phyloP scores from a whole-genome alignment of 1,140 invertebrate genomes.

The Penaeus indicus region DNA sequence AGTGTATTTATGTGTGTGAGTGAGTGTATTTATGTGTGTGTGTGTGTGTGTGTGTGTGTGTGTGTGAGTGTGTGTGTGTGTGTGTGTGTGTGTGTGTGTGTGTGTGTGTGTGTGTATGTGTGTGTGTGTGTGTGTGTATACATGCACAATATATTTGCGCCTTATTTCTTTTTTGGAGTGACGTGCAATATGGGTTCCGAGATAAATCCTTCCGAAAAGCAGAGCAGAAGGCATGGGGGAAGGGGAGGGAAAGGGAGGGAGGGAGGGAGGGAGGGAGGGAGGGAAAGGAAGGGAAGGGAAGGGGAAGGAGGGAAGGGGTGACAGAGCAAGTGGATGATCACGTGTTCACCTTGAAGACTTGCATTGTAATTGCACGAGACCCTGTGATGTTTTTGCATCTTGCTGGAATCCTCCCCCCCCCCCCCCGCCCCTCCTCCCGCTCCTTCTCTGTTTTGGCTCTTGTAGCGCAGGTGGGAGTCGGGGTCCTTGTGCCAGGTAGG shows the following conservation, averaged over 20 bases:
- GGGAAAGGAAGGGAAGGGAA: neutral
- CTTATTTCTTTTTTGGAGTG: neutral
- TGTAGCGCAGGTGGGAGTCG: too few relatives aligned
- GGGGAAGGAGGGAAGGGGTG: too few relatives aligned
- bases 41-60: neutral
- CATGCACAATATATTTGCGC: neutral
- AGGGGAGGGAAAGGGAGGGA: neutral
- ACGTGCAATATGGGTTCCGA: neutral
- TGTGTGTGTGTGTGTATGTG: constrained; percentile 27
- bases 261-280: too few relatives aligned
- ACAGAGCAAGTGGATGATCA: too few relatives aligned
- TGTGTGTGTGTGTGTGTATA: neutral
- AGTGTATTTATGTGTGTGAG: neutral
- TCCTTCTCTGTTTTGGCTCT: too few relatives aligned
- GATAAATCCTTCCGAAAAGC: neutral
- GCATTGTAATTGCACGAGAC: too few relatives aligned
- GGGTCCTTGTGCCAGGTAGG: too few relatives aligned
- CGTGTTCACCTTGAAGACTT: too few relatives aligned
- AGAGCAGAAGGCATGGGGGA: neutral
- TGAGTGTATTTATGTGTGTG: neutral
- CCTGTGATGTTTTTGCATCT: too few relatives aligned
- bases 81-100: neutral
- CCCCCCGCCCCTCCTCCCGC: too few relatives aligned
- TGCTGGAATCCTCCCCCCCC: too few relatives aligned
- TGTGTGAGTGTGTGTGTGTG: neutral